These are phyloP conservation scores for Heteractis magnifica DNA, from an alignment of 92 coral and sea anemone species.

Conservation along the genomic window DNA sequence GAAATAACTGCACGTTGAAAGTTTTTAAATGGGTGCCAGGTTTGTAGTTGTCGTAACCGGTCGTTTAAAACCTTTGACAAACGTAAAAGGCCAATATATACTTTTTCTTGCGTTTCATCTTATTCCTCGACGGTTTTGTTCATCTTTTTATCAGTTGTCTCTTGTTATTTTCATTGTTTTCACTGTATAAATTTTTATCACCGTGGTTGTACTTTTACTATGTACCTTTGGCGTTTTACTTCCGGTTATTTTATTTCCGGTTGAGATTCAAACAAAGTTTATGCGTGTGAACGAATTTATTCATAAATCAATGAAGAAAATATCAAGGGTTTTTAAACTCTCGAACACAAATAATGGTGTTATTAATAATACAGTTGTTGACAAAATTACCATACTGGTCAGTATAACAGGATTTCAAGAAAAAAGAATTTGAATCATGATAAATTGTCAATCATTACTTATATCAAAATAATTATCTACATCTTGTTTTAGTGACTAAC, in stretches of 20 bases:
- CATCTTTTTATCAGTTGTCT: not conserved
- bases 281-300: too few species aligned
- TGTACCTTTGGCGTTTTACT: not conserved
- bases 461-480: not conserved
- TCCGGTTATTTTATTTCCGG: constrained; percentile 10
- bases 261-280: not conserved
- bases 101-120: not conserved
- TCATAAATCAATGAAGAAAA: too few species aligned
- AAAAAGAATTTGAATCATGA: too few species aligned
- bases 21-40: constrained; percentile 99
- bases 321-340: too few species aligned
- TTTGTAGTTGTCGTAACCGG: constrained; percentile 25
- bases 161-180: not conserved
- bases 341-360: too few species aligned
- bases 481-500: constrained; percentile 27
- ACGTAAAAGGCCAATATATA: not conserved
- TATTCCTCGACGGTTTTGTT: not conserved
- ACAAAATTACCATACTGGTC: too few species aligned
- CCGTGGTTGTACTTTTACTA: not conserved
- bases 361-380: too few species aligned
- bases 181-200: not conserved
- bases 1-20: constrained; percentile 75
- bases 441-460: not conserved
- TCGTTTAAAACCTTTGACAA: not conserved
- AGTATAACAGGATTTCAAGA: too few species aligned